Base-by-base conservation (phyloP, 2,888 invertebrate species). In the Xanthia icteritia region DNA sequence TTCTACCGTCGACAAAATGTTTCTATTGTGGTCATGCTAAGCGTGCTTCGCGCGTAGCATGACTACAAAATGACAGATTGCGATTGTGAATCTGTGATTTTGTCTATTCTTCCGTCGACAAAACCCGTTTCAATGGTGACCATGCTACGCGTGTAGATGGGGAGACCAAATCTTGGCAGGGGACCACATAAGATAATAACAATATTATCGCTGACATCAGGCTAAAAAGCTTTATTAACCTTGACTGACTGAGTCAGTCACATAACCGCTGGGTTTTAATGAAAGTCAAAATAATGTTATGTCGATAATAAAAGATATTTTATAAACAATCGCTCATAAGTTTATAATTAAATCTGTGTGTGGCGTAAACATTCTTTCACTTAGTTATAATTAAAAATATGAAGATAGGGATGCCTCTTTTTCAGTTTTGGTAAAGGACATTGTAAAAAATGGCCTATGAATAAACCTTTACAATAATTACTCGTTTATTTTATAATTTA, bases 311-410 rank as follows among this genome's bases (percentile, higher is more conserved):
- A 84, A 80, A 54, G 5, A n/a, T 27, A 79, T 68, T 45, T 68
- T n/a, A 64, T 81, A 73, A 84, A 84, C 84, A 81, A 64, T 17
- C 2, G 31, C 36, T 48, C 64, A 54, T n/a, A 39, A 63, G 81
- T 56, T 81, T 80, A 80, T 80, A 60, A 80, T 70, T 63, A 68
- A 54, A 39, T 39, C 51, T 66, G 31, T 67, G 9, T 51, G 8
- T 31, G 56, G 27, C 11, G 56, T 70, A 61, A 83, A 80, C 65
- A 83, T 60, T 66, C 27, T 76, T 66, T 51, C 23, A 42, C 23
- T 45, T 58, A 54, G 15, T 17, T 48, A 17, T 39, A 3, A 77
- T 54, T 74, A 51, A 67, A 70, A 63, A n/a, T 45, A 61, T 45
- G 15, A n/a, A 11, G 36, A 27, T 54, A 80, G 36, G 56, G 39